A percentile compares a stretch with the other conserved stretches of the same genome.
phyloP scores from a whole-genome alignment of 2,113 vertebrate species.

The Platysteira castanea region DNA sequence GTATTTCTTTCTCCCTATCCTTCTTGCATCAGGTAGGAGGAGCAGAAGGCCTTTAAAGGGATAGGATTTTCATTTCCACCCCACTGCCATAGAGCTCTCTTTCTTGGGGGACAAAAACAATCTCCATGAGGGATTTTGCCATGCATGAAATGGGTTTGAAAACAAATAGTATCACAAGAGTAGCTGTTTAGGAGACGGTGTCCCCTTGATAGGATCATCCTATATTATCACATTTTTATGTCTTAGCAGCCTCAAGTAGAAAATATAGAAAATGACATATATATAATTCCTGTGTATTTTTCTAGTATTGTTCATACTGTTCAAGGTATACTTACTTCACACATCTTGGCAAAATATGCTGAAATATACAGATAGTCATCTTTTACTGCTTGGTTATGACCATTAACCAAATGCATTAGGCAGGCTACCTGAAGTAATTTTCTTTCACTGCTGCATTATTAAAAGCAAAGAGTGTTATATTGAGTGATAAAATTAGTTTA shows the following conservation, averaged over 20 bases:
- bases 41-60: neutral
- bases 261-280: neutral
- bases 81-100: neutral
- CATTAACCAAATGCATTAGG: neutral
- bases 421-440: neutral
- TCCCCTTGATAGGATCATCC: neutral
- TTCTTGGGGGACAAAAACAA: neutral
- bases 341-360: neutral
- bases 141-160: neutral
- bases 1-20: neutral
- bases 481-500: neutral
- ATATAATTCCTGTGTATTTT: neutral
- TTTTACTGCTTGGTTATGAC: neutral
- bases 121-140: neutral
- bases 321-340: neutral
- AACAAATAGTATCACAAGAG: neutral
- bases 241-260: neutral
- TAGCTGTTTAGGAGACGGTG: neutral
- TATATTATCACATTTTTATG: neutral
- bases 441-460: neutral
- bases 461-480: neutral
- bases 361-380: neutral
- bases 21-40: neutral
- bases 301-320: neutral
- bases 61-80: neutral